Conservation (phyloP, 2,797 vertebrate genomes). For the Artibeus jamaicensis region DNA sequence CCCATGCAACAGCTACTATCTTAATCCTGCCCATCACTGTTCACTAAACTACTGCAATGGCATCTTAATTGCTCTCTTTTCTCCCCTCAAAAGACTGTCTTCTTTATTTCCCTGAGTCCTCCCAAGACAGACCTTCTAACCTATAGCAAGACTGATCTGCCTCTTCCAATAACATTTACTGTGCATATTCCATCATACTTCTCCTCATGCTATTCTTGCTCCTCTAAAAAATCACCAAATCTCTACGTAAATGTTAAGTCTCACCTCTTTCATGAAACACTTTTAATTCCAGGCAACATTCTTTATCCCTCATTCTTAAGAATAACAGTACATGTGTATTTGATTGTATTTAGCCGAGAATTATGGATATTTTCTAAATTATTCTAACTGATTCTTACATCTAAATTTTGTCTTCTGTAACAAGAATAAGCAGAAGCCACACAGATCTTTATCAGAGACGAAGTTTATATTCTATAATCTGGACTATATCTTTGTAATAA, state of each 20-base stretch:
- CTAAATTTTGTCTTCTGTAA: background rate
- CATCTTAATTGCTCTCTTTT: background rate
- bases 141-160: background rate
- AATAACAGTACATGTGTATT: background rate
- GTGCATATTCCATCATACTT: background rate
- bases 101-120: background rate
- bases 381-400: background rate
- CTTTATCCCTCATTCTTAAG: background rate
- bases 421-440: background rate
- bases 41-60: background rate
- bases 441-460: background rate
- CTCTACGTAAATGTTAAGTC: background rate
- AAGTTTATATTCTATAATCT: slow-evolving; percentile 22
- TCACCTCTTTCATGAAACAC: background rate
- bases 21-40: background rate
- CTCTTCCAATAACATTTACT: background rate
- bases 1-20: background rate
- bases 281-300: slow-evolving; percentile 27
- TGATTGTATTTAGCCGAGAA: background rate
- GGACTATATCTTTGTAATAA: background rate
- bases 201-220: background rate
- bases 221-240: background rate
- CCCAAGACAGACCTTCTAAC: background rate
- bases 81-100: background rate
- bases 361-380: background rate